These are phyloP conservation scores for Leptodactylus fuscus DNA, from an alignment of 2,113 vertebrate species.

Conservation along the genomic window DNA sequence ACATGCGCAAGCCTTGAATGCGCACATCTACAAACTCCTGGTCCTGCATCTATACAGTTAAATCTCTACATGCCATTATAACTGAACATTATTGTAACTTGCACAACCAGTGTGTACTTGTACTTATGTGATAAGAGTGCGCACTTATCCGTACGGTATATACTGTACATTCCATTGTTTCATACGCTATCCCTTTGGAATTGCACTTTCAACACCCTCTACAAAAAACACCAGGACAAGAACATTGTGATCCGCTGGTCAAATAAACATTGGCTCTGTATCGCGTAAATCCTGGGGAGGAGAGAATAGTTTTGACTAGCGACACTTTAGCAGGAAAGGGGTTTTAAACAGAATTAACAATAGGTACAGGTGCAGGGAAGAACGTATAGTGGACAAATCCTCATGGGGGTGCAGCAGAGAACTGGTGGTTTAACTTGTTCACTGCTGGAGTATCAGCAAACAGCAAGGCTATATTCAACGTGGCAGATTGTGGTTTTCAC, in stretches of 20 bases:
- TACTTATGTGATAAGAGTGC: background rate
- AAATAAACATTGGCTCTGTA: constrained; percentile 21
- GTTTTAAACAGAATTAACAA: constrained; percentile 37
- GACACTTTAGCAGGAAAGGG: constrained; percentile 29
- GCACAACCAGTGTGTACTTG: too few species aligned
- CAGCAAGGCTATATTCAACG: too few species aligned
- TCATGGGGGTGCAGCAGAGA: too few species aligned
- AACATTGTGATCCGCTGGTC: constrained; percentile 10
- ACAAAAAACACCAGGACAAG: background rate
- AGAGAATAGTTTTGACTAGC: constrained; percentile 28
- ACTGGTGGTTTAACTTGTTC: too few species aligned
- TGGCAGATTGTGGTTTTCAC: too few species aligned
- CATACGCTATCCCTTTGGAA: background rate
- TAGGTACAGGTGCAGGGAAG: too few species aligned
- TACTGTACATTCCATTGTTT: background rate
- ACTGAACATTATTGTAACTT: too few species aligned
- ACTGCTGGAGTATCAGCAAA: background rate
- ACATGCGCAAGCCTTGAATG: too few species aligned
- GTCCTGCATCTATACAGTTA: too few species aligned
- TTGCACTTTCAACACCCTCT: background rate
- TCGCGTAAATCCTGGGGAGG: constrained; percentile 8
- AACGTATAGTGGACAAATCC: background rate
- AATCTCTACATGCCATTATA: too few species aligned
- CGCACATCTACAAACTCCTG: too few species aligned
- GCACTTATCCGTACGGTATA: background rate